Evolutionary conservation across 2,113 vertebrate species (phyloP).

Genomic region (Ellobius talpinus): DNA sequence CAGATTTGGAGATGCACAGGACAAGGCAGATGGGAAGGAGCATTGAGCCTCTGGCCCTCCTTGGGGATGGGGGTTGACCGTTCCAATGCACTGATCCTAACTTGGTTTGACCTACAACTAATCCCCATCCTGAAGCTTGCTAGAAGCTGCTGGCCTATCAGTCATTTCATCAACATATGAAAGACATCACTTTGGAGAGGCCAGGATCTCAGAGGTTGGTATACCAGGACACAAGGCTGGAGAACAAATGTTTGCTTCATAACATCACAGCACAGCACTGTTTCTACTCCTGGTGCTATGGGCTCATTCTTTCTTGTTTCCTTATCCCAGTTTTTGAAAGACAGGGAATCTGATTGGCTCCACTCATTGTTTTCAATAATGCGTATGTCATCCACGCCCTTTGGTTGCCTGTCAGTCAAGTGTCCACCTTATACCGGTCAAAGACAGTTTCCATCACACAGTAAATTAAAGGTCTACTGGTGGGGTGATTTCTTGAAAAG

Average conservation of each 20-base stretch:
- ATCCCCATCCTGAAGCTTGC: neutral
- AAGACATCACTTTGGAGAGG: neutral
- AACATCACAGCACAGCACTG: neutral
- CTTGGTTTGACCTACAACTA: neutral
- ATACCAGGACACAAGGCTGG: neutral
- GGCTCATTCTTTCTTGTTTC: neutral
- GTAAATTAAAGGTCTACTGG: neutral
- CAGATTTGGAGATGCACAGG: neutral
- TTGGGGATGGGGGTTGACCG: neutral
- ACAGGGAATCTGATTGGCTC: neutral
- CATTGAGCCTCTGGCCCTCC: neutral
- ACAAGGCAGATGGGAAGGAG: too few species aligned
- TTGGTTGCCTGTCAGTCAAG: neutral
- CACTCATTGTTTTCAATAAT: neutral
- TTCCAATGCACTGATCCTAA: neutral
- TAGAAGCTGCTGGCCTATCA: neutral
- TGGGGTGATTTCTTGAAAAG: constrained; percentile 23
- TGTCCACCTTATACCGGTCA: neutral
- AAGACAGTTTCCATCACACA: neutral
- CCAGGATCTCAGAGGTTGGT: neutral
- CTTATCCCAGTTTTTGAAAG: constrained; percentile 23
- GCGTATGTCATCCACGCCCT: neutral
- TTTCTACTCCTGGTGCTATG: neutral
- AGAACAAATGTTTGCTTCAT: neutral
- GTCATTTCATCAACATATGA: neutral